These are phyloP conservation scores for Tenebrio molitor DNA, from an alignment of 1,140 invertebrate species.

Conservation along the genomic window DNA sequence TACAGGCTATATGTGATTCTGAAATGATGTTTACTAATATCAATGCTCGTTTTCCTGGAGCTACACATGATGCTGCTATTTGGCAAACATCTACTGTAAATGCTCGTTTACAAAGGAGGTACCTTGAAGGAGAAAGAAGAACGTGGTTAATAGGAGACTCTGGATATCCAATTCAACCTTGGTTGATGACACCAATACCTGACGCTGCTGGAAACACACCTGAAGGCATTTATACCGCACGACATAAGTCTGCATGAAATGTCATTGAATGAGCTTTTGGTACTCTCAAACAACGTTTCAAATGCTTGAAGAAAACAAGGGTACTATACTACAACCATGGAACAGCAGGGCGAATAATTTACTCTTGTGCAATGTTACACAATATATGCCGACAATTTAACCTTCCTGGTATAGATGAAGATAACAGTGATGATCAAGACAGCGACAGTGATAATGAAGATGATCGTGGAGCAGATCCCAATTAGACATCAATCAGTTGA, in stretches of 20 bases:
- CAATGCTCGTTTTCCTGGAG: conserved; percentile 37
- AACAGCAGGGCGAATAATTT: not conserved
- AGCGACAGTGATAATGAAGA: not conserved
- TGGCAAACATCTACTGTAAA: conserved; percentile 22
- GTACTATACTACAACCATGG: not conserved
- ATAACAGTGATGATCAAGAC: not conserved
- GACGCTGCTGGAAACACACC: conserved; percentile 6
- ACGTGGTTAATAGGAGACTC: conserved; percentile 52
- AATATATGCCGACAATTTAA: conserved; percentile 1
- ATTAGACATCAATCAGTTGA: not conserved
- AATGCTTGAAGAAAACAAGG: conserved; percentile 50
- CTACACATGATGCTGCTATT: conserved; percentile 43
- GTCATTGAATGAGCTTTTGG: conserved; percentile 48
- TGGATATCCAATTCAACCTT: conserved; percentile 50
- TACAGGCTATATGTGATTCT: conserved; percentile 46
- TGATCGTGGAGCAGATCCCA: not conserved
- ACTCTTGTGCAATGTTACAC: conserved; percentile 1
- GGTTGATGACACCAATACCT: conserved; percentile 46
- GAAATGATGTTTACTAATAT: conserved; percentile 47
- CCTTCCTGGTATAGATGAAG: not conserved
- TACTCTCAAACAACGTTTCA: conserved; percentile 49
- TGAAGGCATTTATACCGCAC: conserved; percentile 37
- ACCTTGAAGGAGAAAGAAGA: conserved; percentile 6
- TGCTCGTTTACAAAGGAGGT: not conserved
- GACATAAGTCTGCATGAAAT: conserved; percentile 34